Percentiles rank a stretch among this genome's conserved stretches.
phyloP scores from a whole-genome alignment of 2,797 vertebrate species.

The Microctenopoma lineatum region DNA sequence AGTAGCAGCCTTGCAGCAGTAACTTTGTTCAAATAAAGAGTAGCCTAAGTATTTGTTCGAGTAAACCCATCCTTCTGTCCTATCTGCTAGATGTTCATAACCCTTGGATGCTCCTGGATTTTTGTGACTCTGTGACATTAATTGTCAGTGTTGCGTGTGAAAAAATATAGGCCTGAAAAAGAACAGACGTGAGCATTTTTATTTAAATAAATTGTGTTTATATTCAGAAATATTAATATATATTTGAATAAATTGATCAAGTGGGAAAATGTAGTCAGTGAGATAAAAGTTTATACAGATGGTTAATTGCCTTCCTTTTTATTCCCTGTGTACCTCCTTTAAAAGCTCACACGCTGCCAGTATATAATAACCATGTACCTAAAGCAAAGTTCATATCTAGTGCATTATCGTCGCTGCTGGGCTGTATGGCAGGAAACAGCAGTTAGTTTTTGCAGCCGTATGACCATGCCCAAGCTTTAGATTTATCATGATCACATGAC shows the following conservation, averaged over 20 bases:
- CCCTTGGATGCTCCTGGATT: neutral
- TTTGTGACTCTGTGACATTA: neutral
- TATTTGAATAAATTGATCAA: neutral
- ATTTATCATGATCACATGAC: constrained; percentile 79
- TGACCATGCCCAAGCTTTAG: constrained; percentile 72
- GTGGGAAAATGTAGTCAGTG: neutral
- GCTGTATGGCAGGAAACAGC: neutral
- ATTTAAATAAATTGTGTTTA: no score
- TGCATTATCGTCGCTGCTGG: neutral
- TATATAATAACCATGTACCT: neutral
- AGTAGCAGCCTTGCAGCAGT: no score
- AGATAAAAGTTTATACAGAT: constrained; percentile 26
- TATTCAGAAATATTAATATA: no score
- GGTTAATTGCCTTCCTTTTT: constrained; percentile 40
- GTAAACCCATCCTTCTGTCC: neutral
- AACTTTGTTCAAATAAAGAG: neutral
- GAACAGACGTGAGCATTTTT: no score
- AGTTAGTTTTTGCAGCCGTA: constrained; percentile 66
- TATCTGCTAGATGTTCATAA: neutral
- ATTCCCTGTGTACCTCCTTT: constrained; percentile 31
- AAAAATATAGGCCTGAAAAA: no score
- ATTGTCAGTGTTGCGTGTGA: no score
- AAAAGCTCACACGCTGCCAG: neutral
- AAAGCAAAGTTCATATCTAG: neutral
- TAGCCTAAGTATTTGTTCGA: neutral